Evolutionary conservation across 2,797 vertebrate species (phyloP).

Genomic region (Podarcis lilfordi): DNA sequence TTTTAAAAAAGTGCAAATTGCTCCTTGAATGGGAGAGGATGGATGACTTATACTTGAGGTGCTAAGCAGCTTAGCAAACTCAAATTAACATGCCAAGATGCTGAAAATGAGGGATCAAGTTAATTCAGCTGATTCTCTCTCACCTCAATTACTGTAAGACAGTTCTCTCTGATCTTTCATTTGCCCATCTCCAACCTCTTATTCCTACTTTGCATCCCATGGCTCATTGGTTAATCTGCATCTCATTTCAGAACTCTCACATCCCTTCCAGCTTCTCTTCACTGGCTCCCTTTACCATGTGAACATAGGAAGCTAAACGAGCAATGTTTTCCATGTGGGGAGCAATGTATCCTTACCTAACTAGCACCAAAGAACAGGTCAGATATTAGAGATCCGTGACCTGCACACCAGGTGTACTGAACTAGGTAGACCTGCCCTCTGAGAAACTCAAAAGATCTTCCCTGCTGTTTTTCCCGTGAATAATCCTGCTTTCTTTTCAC

Average conservation of each 20-base stretch:
- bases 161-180: conserved; percentile 24
- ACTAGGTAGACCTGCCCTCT: no score
- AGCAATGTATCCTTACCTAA: no score
- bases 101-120: neutral
- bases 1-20: conserved; percentile 57
- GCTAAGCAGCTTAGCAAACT: conserved; percentile 26
- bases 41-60: neutral
- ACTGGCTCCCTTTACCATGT: neutral
- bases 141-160: conserved; percentile 1
- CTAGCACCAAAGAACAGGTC: no score
- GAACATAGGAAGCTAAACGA: neutral
- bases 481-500: no score
- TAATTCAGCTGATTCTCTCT: conserved; percentile 16
- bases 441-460: no score
- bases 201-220: neutral
- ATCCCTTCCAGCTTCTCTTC: neutral
- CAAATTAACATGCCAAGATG: neutral
- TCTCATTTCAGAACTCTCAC: neutral
- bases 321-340: no score
- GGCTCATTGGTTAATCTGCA: neutral
- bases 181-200: neutral
- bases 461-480: no score
- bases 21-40: conserved; percentile 42
- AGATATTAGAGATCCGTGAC: no score
- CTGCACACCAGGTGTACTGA: no score